These are phyloP conservation scores for Tetranychus piercei DNA, from an alignment of 2,888 invertebrate species.

Conservation along the genomic window DNA sequence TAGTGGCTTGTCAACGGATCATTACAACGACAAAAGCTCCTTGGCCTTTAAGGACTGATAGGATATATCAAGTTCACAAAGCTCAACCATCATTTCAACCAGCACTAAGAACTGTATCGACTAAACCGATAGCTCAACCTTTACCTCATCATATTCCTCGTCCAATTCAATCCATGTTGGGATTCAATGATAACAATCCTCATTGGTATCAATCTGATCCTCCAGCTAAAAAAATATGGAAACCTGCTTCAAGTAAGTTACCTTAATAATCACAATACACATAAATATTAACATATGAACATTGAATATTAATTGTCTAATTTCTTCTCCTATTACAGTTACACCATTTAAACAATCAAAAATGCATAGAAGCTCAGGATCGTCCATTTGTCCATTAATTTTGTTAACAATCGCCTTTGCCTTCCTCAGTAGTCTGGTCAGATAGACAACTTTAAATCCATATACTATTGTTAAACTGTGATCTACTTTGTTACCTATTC, in stretches of 20 bases:
- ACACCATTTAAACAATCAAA: not conserved
- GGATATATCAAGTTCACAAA: not conserved
- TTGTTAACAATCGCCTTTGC: not conserved
- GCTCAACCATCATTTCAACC: not conserved
- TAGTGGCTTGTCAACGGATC: not conserved
- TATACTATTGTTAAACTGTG: no score
- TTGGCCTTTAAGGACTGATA: slow-evolving; percentile 1
- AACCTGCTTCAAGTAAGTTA: slow-evolving; percentile 2
- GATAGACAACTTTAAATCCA: not conserved
- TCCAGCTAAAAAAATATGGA: not conserved
- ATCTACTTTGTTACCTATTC: no score
- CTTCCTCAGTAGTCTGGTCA: not conserved
- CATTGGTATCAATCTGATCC: slow-evolving; percentile 4
- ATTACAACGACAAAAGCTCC: not conserved
- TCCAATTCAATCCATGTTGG: not conserved
- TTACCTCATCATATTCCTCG: not conserved
- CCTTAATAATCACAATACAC: not conserved
- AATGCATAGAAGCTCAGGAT: not conserved
- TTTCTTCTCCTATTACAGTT: not conserved
- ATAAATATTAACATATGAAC: not conserved
- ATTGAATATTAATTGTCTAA: not conserved
- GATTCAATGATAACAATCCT: not conserved
- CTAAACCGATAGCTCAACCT: not conserved
- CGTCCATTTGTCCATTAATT: not conserved
- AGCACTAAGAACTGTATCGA: not conserved